Evolutionary conservation across 2,888 invertebrate genomes (phyloP).

Genomic region (Ferdinandea cuprea): DNA sequence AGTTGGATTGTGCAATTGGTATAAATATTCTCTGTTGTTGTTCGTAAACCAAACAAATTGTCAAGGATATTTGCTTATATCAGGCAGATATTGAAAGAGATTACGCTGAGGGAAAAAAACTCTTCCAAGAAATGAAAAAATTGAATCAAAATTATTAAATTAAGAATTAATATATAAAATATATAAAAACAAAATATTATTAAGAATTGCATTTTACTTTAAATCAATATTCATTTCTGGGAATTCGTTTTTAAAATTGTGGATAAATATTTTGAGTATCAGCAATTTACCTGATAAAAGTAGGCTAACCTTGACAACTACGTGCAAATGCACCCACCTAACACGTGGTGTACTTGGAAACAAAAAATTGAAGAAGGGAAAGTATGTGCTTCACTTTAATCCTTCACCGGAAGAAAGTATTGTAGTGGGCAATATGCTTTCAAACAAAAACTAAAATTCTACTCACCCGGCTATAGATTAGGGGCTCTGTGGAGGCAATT

Average conservation of each 20-base stretch:
- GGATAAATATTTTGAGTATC: neutral
- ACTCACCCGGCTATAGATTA: slow-evolving; percentile 72
- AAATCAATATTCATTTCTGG: slow-evolving; percentile 62
- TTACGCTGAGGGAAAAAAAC: slow-evolving; percentile 27
- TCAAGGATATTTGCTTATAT: slow-evolving; percentile 50
- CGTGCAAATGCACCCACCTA: neutral
- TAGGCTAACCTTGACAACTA: slow-evolving; percentile 40
- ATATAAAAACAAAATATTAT: slow-evolving; percentile 12
- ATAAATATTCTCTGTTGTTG: slow-evolving; percentile 76
- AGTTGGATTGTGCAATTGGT: slow-evolving; percentile 76
- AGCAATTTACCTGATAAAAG: slow-evolving; percentile 55
- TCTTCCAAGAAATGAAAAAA: slow-evolving; percentile 60
- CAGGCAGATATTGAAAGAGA: slow-evolving; percentile 32
- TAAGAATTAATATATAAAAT: slow-evolving; percentile 33
- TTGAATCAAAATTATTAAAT: slow-evolving; percentile 59
- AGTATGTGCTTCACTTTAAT: slow-evolving; percentile 45
- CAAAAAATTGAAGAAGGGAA: slow-evolving; percentile 1
- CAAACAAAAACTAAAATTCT: slow-evolving; percentile 58
- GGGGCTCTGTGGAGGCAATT: slow-evolving; percentile 75
- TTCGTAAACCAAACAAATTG: slow-evolving; percentile 35
- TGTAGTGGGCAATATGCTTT: slow-evolving; percentile 53
- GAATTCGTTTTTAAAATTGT: slow-evolving; percentile 56
- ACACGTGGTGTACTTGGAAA: slow-evolving; percentile 8
- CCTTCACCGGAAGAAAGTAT: slow-evolving; percentile 52
- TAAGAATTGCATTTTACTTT: slow-evolving; percentile 47